These are phyloP conservation scores for Melanotaenia pygmaea DNA, from an alignment of 2,797 vertebrate species.

Conservation along the genomic window DNA sequence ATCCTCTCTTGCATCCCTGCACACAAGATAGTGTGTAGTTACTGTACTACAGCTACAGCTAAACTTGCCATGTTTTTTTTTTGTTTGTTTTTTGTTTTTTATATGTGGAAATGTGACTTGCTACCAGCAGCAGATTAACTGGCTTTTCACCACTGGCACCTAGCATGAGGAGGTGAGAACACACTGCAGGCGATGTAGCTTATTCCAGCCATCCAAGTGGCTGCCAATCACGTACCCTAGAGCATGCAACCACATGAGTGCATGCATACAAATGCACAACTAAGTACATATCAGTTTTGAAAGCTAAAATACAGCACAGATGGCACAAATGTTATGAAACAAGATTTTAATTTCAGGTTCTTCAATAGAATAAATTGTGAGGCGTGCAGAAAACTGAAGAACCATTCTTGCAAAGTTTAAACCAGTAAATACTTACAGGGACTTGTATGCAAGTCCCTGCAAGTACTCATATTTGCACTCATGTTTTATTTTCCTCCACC, in stretches of 20 bases:
- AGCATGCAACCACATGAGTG: constrained; percentile 40
- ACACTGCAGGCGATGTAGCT: constrained; percentile 56
- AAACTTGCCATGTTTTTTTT: not conserved
- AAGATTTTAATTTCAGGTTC: not conserved
- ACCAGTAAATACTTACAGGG: constrained; percentile 18
- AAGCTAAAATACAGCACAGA: constrained; percentile 6
- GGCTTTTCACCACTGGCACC: constrained; percentile 46
- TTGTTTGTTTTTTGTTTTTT: not conserved
- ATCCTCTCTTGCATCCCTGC: constrained; percentile 7
- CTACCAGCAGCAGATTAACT: constrained; percentile 41
- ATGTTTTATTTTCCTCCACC: not conserved
- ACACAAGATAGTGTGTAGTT: constrained; percentile 10
- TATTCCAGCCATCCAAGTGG: constrained; percentile 61
- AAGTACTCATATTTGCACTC: not conserved
- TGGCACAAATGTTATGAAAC: constrained; percentile 1
- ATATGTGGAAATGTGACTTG: constrained; percentile 27
- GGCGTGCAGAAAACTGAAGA: not conserved
- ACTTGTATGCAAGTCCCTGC: constrained; percentile 24
- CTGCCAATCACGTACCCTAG: constrained; percentile 62
- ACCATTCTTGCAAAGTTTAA: not conserved
- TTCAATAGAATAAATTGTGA: not conserved
- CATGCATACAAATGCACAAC: constrained; percentile 28
- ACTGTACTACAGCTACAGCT: constrained; percentile 9
- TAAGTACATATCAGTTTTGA: constrained; percentile 9
- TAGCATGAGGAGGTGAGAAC: constrained; percentile 54